Percentiles rank a stretch among this genome's conserved stretches.
Evolutionary conservation across 2,797 vertebrate genomes (phyloP).

Genomic region (Kryptolebias ocellatus): DNA sequence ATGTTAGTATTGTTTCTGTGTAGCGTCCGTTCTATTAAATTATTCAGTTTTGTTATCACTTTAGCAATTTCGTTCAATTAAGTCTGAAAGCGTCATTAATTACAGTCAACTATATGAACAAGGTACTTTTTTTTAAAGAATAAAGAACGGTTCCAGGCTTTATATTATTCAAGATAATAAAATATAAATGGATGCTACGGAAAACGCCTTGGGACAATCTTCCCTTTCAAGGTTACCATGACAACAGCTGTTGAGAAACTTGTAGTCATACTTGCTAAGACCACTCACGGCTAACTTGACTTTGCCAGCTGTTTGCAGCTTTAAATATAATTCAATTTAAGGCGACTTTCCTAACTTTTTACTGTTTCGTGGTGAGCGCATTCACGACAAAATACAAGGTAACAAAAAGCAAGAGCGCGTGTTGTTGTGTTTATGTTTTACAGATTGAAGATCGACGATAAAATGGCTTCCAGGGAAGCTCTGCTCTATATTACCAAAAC

Average conservation of each 20-base stretch:
- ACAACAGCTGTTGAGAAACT: slow-evolving; percentile 31
- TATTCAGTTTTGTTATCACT: too few relatives aligned
- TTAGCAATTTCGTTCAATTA: too few relatives aligned
- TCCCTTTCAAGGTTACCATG: slow-evolving; percentile 40
- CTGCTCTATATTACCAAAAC: too few relatives aligned
- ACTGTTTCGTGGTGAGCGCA: background rate
- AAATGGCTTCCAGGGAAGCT: too few relatives aligned
- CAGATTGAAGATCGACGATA: too few relatives aligned
- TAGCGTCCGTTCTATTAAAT: too few relatives aligned
- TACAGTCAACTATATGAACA: background rate
- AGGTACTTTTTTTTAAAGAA: too few relatives aligned
- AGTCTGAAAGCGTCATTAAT: background rate
- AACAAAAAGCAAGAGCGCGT: slow-evolving; percentile 10
- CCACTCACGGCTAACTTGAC: background rate
- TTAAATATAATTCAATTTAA: background rate
- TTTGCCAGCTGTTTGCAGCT: background rate
- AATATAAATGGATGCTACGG: slow-evolving; percentile 12
- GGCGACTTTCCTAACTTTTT: background rate
- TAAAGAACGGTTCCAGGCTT: too few relatives aligned
- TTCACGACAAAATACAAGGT: slow-evolving; percentile 75
- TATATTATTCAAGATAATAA: background rate
- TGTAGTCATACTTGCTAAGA: background rate
- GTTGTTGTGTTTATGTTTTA: background rate
- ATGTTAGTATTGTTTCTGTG: too few relatives aligned
- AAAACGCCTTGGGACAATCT: slow-evolving; percentile 16